Conservation (phyloP, 2,888 invertebrate genomes). For the Calameuta filiformis region DNA sequence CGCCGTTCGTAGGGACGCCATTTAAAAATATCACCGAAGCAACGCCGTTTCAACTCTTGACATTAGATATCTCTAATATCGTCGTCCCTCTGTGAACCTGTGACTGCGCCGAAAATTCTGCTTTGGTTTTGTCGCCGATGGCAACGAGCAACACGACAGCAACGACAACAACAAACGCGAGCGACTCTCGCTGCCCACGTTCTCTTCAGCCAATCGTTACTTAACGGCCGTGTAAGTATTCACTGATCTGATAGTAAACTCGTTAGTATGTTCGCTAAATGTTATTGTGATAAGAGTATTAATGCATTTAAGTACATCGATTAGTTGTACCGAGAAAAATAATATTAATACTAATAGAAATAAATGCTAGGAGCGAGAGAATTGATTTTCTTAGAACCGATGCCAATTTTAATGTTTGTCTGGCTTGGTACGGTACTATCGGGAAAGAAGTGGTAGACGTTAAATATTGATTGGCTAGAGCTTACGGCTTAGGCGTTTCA, state of each 20-base stretch:
- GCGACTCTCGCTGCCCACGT: neutral
- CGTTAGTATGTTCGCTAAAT: neutral
- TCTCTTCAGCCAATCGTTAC: conserved; percentile 4
- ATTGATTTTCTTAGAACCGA: conserved; percentile 17
- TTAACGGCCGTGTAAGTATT: conserved; percentile 11
- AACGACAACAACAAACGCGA: neutral
- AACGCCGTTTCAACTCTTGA: neutral
- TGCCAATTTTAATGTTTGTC: conserved; percentile 44
- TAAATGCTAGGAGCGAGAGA: neutral
- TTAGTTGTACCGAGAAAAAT: neutral
- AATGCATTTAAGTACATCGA: neutral
- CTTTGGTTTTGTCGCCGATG: neutral
- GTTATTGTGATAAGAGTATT: neutral
- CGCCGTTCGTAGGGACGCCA: neutral
- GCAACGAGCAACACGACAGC: neutral
- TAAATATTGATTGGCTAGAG: neutral
- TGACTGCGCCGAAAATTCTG: neutral
- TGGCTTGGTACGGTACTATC: conserved; percentile 37
- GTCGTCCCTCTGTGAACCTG: neutral
- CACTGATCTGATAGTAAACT: neutral
- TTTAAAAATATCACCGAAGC: neutral
- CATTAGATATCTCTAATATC: neutral
- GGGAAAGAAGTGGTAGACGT: neutral
- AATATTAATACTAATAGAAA: neutral
- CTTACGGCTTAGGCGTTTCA: neutral